Base-by-base conservation (phyloP, 2,888 invertebrate genomes). In the Heliothis peltigera region DNA sequence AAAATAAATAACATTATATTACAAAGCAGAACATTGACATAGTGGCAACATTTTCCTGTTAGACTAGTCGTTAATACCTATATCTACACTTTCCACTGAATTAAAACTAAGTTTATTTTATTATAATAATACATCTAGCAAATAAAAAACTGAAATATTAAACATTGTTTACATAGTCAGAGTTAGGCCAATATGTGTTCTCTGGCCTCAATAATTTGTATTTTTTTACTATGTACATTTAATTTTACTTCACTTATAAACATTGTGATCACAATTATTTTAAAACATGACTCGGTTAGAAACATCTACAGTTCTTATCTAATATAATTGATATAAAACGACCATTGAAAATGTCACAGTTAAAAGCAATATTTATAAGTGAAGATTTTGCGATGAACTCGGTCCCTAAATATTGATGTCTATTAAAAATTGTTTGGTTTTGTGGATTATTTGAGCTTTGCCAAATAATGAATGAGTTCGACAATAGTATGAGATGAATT, bases 31-130 rank as follows among this genome's bases (percentile, higher is more conserved):
- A 93, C 89, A 92, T 92, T 89, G 92, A 92, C 91, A 85, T 84
- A 91, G 93, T 92, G 93, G 93, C 94, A 93, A 93, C 92, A 92
- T 91, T 91, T 93, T 91, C 89, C 89, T 90, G 92, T 92, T 89
- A 91, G 94, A 94, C 94, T 94, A 94, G 94, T 91, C 86, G 87
- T 91, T 92, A 90, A 89, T 91, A 92, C 91, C 90, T 91, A 91
- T 92, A 90, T 91, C 92, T 92, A 92, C 88, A 90, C 83, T 87
- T 83, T 74, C 61, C 83, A 84, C 84, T 85, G 82, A 83, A 80
- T 84, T 86, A 86, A 82, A 83, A 82, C 83, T 88, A 88, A 85
- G 79, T 81, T 77, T 77, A 71, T 78, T 79, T 84, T 82, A 82
- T 84, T 77, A 80, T 82, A 82, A 82, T 82, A 86, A 83, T 83